phyloP scores from a whole-genome alignment of 2,888 invertebrate species.

The Drosophila subsilvestris region DNA sequence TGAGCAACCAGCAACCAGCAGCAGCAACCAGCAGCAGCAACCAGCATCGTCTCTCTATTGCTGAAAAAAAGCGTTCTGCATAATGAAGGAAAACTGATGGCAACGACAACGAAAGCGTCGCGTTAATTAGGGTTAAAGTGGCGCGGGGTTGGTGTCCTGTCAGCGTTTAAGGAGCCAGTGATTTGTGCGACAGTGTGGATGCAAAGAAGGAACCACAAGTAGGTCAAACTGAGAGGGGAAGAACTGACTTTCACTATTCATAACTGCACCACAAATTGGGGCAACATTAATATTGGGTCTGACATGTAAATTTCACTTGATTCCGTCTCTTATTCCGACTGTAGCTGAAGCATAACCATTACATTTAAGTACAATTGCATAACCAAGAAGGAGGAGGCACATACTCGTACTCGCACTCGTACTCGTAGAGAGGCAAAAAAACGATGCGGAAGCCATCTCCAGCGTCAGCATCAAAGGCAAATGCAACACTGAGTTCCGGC shows the following conservation, averaged over 20 bases:
- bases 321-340: slow-evolving; percentile 43
- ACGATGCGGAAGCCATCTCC: slow-evolving; percentile 18
- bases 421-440: slow-evolving; percentile 10
- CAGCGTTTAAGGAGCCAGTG: slow-evolving; percentile 11
- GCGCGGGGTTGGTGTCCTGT: slow-evolving; percentile 15
- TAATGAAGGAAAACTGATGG: slow-evolving; percentile 36
- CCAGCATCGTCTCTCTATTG: slow-evolving; percentile 18
- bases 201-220: slow-evolving; percentile 1
- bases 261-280: background rate
- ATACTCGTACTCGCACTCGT: background rate
- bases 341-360: slow-evolving; percentile 65
- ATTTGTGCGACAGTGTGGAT: slow-evolving; percentile 25
- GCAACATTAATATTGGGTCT: slow-evolving; percentile 7
- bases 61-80: slow-evolving; percentile 37
- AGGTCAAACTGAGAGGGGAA: background rate
- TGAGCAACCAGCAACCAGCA: slow-evolving; percentile 3
- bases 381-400: slow-evolving; percentile 42
- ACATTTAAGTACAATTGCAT: slow-evolving; percentile 73
- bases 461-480: slow-evolving; percentile 67
- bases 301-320: slow-evolving; percentile 41
- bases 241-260: background rate
- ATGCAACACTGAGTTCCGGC: slow-evolving; percentile 68
- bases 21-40: background rate
- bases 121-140: slow-evolving; percentile 63
- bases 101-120: slow-evolving; percentile 34